Conservation (phyloP, 2,888 invertebrate genomes). For the Agonopterix heracliana region DNA sequence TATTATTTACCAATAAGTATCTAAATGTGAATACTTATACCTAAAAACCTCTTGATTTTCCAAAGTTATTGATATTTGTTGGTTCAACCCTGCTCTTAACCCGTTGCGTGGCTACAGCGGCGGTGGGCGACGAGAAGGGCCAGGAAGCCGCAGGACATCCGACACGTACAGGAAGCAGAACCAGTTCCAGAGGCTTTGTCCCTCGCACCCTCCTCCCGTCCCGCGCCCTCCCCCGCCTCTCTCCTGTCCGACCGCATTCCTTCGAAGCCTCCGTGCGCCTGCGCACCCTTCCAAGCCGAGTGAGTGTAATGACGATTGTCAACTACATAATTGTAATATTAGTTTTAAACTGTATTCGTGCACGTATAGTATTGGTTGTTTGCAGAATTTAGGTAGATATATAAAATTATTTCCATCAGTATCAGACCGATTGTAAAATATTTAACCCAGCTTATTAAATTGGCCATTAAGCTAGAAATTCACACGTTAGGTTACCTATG, state of each 20-base stretch:
- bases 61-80: too few relatives aligned
- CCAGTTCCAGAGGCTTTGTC: slow-evolving; percentile 71
- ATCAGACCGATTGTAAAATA: too few relatives aligned
- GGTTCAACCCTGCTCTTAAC: slow-evolving; percentile 21
- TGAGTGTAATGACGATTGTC: not conserved
- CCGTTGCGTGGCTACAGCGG: slow-evolving; percentile 36
- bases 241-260: slow-evolving; percentile 66
- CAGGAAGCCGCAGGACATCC: slow-evolving; percentile 77
- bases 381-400: too few relatives aligned
- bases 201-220: slow-evolving; percentile 53
- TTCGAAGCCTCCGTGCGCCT: slow-evolving; percentile 51
- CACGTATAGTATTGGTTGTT: not conserved
- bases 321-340: not conserved
- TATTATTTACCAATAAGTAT: too few relatives aligned
- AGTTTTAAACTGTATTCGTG: not conserved
- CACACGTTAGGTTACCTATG: too few relatives aligned
- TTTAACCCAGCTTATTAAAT: too few relatives aligned
- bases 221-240: slow-evolving; percentile 27
- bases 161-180: slow-evolving; percentile 76
- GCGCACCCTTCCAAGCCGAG: slow-evolving; percentile 44
- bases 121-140: slow-evolving; percentile 45
- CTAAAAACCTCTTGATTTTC: too few relatives aligned
- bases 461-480: too few relatives aligned
- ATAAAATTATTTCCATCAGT: too few relatives aligned
- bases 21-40: too few relatives aligned